These are phyloP conservation scores for Epinotia bilunana DNA, from an alignment of 2,888 invertebrate species.

Conservation along the genomic window DNA sequence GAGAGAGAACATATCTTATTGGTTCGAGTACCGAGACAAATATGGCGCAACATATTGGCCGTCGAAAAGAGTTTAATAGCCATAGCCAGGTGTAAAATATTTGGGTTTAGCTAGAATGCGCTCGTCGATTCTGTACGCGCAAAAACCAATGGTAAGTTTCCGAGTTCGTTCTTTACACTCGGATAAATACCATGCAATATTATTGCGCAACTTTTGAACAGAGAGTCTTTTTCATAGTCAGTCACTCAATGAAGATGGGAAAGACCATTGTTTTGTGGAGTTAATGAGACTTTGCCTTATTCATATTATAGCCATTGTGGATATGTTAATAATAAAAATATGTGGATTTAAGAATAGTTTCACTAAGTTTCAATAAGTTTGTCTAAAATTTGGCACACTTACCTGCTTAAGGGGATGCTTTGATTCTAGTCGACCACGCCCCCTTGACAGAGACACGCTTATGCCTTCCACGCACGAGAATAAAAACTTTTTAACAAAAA, in stretches of 20 bases:
- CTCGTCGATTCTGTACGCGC: neutral
- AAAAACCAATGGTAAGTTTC: neutral
- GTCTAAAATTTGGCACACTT: too few relatives aligned
- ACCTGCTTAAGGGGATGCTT: too few relatives aligned
- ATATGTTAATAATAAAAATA: too few relatives aligned
- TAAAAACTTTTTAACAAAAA: too few relatives aligned
- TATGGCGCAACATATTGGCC: conserved; percentile 31
- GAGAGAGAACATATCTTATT: conserved; percentile 20
- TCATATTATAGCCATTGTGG: too few relatives aligned
- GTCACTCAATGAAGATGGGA: neutral
- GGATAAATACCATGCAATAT: neutral
- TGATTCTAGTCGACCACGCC: too few relatives aligned
- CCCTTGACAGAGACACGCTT: too few relatives aligned
- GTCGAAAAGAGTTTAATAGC: conserved; percentile 27
- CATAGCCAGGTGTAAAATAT: conserved; percentile 27
- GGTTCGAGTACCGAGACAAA: conserved; percentile 18
- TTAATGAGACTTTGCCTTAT: too few relatives aligned
- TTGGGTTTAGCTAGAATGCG: conserved; percentile 1
- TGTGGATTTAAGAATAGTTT: too few relatives aligned
- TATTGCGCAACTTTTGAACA: neutral
- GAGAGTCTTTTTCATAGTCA: neutral
- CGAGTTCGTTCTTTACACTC: neutral
- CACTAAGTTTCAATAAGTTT: too few relatives aligned
- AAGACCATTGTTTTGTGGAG: neutral
- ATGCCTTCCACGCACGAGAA: too few relatives aligned